Percentiles rank a stretch among this genome's conserved stretches.
Evolutionary conservation across 2,113 vertebrate genomes (phyloP).

Genomic region (Penelope pileata): DNA sequence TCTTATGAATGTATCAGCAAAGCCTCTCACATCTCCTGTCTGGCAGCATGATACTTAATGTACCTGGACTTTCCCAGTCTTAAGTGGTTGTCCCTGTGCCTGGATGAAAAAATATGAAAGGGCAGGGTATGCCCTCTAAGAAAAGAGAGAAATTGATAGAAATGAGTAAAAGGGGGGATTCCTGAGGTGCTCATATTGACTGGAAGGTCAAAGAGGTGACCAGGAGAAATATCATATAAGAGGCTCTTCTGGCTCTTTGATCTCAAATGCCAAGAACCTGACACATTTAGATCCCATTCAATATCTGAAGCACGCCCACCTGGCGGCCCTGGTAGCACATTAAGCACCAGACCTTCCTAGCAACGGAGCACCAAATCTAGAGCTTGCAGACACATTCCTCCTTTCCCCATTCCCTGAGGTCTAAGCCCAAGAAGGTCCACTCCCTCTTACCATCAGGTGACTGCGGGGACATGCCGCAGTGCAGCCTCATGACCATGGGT

Average conservation of each 20-base stretch:
- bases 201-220: not conserved
- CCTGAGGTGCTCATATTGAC: not conserved
- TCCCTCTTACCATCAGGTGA: slow-evolving; percentile 85
- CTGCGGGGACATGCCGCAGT: slow-evolving; percentile 86
- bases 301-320: not conserved
- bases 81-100: not conserved
- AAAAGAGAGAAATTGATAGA: not conserved
- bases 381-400: not conserved
- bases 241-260: not conserved
- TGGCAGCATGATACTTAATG: not conserved
- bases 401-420: not conserved
- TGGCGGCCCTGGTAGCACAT: not conserved
- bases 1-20: not conserved
- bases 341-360: not conserved
- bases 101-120: not conserved
- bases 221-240: not conserved
- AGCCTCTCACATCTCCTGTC: not conserved
- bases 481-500: slow-evolving; percentile 90
- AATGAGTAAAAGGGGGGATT: not conserved
- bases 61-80: not conserved
- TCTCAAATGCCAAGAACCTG: not conserved
- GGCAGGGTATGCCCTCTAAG: not conserved
- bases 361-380: not conserved
- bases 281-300: not conserved
- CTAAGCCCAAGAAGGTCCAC: not conserved